Percentiles rank a stretch among this genome's conserved stretches.
phyloP scores from a whole-genome alignment of 1,140 invertebrate genomes.

The Steinernema khuongi region DNA sequence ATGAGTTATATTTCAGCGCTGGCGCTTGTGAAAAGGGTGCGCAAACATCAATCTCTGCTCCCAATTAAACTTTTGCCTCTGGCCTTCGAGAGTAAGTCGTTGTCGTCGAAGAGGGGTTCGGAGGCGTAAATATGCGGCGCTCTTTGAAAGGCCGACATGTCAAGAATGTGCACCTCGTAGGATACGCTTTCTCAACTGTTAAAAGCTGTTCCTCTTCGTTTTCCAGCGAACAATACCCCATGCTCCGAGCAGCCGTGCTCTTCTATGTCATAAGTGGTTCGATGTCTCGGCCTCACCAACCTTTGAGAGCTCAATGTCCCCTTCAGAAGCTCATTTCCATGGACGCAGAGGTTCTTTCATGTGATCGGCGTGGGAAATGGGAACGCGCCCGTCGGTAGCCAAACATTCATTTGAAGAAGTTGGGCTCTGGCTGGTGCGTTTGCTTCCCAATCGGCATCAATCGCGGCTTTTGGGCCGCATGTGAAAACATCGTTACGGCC shows the following conservation, averaged over 20 bases:
- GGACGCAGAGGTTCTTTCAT: too few relatives aligned
- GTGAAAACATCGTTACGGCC: slow-evolving; percentile 1
- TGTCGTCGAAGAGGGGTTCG: neutral
- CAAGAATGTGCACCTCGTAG: neutral
- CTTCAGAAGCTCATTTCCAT: too few relatives aligned
- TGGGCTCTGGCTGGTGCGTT: neutral
- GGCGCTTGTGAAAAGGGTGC: neutral
- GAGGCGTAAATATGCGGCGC: neutral
- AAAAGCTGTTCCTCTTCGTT: too few relatives aligned
- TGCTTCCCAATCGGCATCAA: slow-evolving; percentile 8
- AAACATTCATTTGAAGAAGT: slow-evolving; percentile 9
- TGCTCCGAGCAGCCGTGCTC: too few relatives aligned
- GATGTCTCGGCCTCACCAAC: too few relatives aligned
- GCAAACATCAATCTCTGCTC: slow-evolving; percentile 6
- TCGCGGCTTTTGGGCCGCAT: neutral
- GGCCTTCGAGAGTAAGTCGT: slow-evolving; percentile 8
- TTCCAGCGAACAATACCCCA: too few relatives aligned
- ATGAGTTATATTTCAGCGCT: slow-evolving; percentile 6
- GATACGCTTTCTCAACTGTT: neutral
- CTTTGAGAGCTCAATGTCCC: too few relatives aligned
- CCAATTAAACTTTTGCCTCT: slow-evolving; percentile 6
- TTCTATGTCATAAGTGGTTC: too few relatives aligned
- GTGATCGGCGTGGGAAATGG: neutral
- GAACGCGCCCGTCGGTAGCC: neutral
- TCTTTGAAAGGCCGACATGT: neutral